Evolutionary conservation across 2,888 invertebrate species (phyloP).

Genomic region (Capitulum mitella): DNA sequence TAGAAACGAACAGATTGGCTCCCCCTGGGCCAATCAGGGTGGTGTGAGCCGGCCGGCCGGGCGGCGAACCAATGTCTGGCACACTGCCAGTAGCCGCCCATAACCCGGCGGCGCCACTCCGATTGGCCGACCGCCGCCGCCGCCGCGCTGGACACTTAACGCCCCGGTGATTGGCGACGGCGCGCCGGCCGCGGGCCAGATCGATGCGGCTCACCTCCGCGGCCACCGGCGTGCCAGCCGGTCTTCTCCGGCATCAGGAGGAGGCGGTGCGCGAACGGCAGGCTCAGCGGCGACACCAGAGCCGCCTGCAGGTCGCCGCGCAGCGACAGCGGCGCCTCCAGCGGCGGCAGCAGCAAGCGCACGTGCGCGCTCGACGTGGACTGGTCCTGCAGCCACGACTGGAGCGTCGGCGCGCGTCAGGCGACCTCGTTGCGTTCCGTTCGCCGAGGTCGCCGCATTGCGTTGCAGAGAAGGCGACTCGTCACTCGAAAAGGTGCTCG

Average conservation of each 20-base stretch:
- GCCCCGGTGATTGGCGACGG: neutral
- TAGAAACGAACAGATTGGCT: constrained; percentile 10
- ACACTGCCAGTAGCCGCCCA: neutral
- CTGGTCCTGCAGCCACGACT: constrained; percentile 5
- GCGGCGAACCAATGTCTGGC: neutral
- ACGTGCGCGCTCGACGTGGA: neutral
- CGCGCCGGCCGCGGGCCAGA: neutral
- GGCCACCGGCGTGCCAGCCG: neutral
- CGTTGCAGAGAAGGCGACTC: too few species aligned
- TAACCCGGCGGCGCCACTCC: neutral
- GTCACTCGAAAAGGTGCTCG: too few species aligned
- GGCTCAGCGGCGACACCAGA: constrained; percentile 2
- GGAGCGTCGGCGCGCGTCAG: too few species aligned
- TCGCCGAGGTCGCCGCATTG: too few species aligned
- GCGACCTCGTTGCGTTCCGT: too few species aligned
- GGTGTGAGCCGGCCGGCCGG: neutral
- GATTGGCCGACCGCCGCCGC: neutral
- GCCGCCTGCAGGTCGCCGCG: constrained; percentile 13
- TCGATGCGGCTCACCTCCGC: neutral
- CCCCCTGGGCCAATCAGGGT: neutral
- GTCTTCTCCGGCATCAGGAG: neutral
- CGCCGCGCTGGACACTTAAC: neutral
- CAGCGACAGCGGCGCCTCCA: constrained; percentile 16
- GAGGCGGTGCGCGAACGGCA: neutral
- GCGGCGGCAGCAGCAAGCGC: constrained; percentile 17